Conservation (phyloP, 2,113 vertebrate species). For the Chaetodon auriga region DNA sequence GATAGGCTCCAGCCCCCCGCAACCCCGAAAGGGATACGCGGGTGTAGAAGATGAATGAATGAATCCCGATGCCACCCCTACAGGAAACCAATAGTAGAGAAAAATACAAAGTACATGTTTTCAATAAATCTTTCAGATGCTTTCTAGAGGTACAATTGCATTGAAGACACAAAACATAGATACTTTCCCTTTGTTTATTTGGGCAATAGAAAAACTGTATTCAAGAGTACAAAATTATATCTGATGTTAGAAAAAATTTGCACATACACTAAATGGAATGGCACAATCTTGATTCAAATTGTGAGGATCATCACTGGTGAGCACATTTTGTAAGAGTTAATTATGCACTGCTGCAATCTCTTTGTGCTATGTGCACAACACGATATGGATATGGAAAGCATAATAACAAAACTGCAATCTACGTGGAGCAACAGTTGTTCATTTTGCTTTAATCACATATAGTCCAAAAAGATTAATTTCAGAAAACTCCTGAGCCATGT, state of each 20-base stretch:
- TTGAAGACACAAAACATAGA: slow-evolving; percentile 11
- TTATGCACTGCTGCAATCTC: slow-evolving; percentile 41
- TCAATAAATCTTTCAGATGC: background rate
- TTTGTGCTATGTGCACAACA: slow-evolving; percentile 23
- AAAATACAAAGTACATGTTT: background rate
- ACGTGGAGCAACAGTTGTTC: slow-evolving; percentile 7
- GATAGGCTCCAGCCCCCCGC: too few relatives aligned
- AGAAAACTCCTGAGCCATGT: slow-evolving; percentile 53
- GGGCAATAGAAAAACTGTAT: slow-evolving; percentile 38
- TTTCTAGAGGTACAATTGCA: background rate
- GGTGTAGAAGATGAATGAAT: too few relatives aligned
- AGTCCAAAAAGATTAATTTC: slow-evolving; percentile 5
- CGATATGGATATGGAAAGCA: slow-evolving; percentile 16
- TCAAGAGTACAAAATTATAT: slow-evolving; percentile 59
- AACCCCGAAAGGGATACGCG: too few relatives aligned
- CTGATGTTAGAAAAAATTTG: slow-evolving; percentile 50
- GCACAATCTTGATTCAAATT: slow-evolving; percentile 9
- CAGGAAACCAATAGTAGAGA: background rate
- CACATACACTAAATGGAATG: background rate
- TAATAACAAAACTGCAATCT: slow-evolving; percentile 16
- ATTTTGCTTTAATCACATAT: slow-evolving; percentile 28
- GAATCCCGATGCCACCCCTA: background rate
- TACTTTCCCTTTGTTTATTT: slow-evolving; percentile 61
- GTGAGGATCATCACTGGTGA: background rate
- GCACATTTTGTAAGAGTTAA: background rate